These are phyloP conservation scores for Pangasius sanitwongsei DNA, from an alignment of 2,797 vertebrate species.

Conservation along the genomic window DNA sequence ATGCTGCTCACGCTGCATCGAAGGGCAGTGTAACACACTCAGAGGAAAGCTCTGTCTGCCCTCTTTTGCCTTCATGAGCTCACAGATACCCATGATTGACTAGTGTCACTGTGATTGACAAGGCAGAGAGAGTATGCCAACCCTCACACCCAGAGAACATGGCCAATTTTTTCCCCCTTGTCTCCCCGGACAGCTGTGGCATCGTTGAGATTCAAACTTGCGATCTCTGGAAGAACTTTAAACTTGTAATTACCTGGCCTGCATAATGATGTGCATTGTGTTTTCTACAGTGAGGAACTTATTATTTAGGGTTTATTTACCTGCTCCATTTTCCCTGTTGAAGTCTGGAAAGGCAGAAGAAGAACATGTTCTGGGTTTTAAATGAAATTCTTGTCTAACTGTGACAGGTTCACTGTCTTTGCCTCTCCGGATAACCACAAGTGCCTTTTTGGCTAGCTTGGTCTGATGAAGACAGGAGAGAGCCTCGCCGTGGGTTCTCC, in stretches of 20 bases:
- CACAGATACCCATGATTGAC: not conserved
- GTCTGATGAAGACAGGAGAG: conserved; percentile 86
- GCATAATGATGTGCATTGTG: not conserved
- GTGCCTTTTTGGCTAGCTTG: conserved; percentile 75
- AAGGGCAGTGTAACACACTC: not conserved
- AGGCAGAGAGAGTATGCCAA: not conserved
- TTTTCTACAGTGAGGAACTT: not conserved
- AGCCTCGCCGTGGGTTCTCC: conserved; percentile 82
- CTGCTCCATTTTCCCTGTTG: conserved; percentile 69
- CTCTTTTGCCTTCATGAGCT: not conserved
- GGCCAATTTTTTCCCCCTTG: not conserved
- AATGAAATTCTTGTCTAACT: conserved; percentile 61
- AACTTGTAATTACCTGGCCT: not conserved
- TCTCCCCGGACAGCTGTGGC: not conserved
- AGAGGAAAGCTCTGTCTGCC: not conserved
- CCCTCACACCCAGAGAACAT: not conserved
- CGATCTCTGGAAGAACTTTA: not conserved
- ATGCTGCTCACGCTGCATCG: not conserved
- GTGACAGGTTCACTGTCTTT: conserved; percentile 61
- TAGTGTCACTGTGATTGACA: not conserved
- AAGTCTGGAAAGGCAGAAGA: conserved; percentile 64
- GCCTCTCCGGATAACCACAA: conserved; percentile 82
- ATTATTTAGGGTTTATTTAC: conserved; percentile 66
- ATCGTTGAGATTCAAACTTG: not conserved
- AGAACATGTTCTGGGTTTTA: conserved; percentile 65